phyloP scores from a whole-genome alignment of 2,888 invertebrate genomes.

The Tethea ocularis region DNA sequence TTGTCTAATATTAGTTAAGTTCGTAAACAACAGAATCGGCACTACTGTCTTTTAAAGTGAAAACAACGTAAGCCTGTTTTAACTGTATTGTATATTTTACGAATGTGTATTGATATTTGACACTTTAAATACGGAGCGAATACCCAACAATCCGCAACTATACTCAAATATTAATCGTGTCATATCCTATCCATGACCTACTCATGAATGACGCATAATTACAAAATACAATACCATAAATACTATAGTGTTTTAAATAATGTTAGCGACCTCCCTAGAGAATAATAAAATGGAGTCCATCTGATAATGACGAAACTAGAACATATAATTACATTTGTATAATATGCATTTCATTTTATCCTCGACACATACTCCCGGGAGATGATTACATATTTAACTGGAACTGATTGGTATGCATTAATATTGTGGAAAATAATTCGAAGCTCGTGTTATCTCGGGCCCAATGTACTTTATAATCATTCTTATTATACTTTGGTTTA shows the following conservation, averaged over 20 bases:
- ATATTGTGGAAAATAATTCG: neutral
- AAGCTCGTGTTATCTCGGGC: neutral
- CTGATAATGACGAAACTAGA: conserved; percentile 18
- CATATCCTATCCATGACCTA: neutral
- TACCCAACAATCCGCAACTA: too few species aligned
- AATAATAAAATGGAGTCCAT: conserved; percentile 12
- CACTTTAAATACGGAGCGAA: too few species aligned
- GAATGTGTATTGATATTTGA: too few species aligned
- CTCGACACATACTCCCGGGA: neutral
- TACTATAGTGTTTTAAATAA: neutral
- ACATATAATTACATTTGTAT: neutral
- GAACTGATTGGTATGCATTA: neutral
- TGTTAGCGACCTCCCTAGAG: neutral
- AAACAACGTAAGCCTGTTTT: too few species aligned
- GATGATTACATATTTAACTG: neutral
- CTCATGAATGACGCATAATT: neutral
- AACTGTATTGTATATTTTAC: too few species aligned
- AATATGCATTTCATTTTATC: neutral
- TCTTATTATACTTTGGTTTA: too few species aligned
- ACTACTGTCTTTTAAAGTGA: too few species aligned
- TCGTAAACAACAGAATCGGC: too few species aligned
- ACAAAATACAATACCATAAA: neutral
- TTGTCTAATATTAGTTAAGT: too few species aligned
- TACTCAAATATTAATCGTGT: too few species aligned
- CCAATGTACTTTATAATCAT: too few species aligned